Conservation (phyloP, 1,140 invertebrate genomes). For the Capitella teleta region DNA sequence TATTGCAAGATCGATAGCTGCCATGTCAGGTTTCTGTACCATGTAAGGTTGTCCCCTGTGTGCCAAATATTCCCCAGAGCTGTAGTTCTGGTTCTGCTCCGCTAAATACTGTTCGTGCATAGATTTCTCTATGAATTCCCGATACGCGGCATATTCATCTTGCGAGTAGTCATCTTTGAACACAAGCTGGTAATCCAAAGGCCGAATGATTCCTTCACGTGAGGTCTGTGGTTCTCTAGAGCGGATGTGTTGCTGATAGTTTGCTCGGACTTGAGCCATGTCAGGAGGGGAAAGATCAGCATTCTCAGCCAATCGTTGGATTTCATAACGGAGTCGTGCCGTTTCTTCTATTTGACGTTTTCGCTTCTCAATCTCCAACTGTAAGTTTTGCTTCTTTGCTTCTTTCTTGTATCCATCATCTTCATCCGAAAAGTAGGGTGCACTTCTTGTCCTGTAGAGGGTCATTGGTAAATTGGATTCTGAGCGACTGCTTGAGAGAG, state of each 20-base stretch:
- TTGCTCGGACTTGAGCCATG: background rate
- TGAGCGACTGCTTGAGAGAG: slow-evolving; percentile 11
- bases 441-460: no score
- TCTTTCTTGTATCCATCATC: slow-evolving; percentile 23
- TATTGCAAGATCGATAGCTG: no score
- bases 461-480: slow-evolving; percentile 8
- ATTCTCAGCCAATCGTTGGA: slow-evolving; percentile 18
- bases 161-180: background rate
- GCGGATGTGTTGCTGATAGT: slow-evolving; percentile 8
- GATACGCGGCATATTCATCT: background rate
- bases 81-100: no score
- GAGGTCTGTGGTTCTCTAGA: background rate
- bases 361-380: slow-evolving; percentile 53
- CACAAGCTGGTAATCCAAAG: slow-evolving; percentile 7
- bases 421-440: no score
- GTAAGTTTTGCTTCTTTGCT: slow-evolving; percentile 37
- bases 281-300: slow-evolving; percentile 6
- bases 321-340: slow-evolving; percentile 49
- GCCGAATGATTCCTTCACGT: slow-evolving; percentile 12
- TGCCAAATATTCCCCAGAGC: no score
- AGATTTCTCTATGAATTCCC: background rate
- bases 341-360: slow-evolving; percentile 54
- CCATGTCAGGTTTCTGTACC: no score
- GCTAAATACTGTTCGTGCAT: background rate
- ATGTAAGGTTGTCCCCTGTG: no score